These are phyloP conservation scores for Ormyrus thymus DNA, from an alignment of 2,888 invertebrate genomes.

Conservation along the genomic window DNA sequence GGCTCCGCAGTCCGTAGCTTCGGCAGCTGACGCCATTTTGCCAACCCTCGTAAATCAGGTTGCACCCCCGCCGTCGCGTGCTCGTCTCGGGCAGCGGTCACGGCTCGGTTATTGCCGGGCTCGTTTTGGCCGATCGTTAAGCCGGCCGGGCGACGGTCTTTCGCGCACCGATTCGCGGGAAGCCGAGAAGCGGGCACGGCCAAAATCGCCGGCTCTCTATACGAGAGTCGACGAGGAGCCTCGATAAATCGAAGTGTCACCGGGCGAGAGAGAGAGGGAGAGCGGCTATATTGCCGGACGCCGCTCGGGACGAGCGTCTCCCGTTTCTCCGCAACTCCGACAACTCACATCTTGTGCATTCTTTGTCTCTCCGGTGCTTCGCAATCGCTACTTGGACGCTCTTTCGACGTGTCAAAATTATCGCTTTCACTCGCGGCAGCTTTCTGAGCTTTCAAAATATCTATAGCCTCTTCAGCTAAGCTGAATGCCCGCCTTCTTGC, in stretches of 20 bases:
- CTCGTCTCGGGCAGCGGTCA: neutral
- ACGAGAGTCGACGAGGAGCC: neutral
- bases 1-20: neutral
- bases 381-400: neutral
- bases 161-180: neutral
- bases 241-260: slow-evolving; percentile 26
- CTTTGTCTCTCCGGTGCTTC: neutral
- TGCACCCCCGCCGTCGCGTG: slow-evolving; percentile 10
- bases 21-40: neutral
- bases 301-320: neutral
- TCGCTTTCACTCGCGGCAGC: too few species aligned
- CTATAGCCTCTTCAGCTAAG: too few species aligned
- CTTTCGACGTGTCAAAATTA: too few species aligned
- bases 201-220: slow-evolving; percentile 8
- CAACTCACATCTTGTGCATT: neutral
- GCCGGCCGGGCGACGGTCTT: neutral
- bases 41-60: slow-evolving; percentile 49
- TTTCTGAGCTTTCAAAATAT: too few species aligned
- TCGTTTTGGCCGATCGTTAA: slow-evolving; percentile 45
- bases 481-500: too few species aligned
- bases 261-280: neutral
- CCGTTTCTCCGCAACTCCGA: neutral
- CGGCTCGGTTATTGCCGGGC: slow-evolving; percentile 33
- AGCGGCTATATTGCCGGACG: neutral
- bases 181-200: neutral